Evolutionary conservation across 2,113 vertebrate species (phyloP).

Genomic region (Brienomyrus brachyistius): DNA sequence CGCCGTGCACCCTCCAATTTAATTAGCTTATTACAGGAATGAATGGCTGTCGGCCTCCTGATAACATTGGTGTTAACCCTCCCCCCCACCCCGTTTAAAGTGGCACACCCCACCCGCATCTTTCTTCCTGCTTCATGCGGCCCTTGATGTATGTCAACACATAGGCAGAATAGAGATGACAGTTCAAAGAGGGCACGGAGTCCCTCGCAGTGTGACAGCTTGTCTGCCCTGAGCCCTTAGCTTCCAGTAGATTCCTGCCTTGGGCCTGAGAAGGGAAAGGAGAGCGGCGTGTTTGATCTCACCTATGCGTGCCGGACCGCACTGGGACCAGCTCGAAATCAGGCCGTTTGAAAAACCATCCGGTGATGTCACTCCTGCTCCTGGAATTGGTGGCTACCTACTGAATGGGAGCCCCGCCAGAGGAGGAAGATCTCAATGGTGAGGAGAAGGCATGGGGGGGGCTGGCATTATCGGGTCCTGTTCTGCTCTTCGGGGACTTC

Average conservation of each 20-base stretch:
- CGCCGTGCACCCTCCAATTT: background rate
- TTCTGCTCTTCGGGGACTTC: slow-evolving; percentile 66
- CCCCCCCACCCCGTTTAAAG: background rate
- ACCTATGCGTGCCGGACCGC: background rate
- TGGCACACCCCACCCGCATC: background rate
- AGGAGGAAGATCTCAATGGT: slow-evolving; percentile 26
- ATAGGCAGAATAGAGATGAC: slow-evolving; percentile 23
- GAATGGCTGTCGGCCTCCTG: background rate
- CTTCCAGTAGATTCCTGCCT: background rate
- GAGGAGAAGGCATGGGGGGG: slow-evolving; percentile 84
- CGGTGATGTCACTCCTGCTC: background rate
- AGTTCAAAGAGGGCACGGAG: slow-evolving; percentile 17
- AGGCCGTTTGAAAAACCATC: background rate
- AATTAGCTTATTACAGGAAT: slow-evolving; percentile 19
- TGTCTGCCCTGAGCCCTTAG: background rate
- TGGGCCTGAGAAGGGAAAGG: background rate
- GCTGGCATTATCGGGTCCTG: slow-evolving; percentile 57
- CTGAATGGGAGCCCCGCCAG: slow-evolving; percentile 66
- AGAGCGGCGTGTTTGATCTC: background rate
- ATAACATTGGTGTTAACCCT: background rate
- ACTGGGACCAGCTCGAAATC: background rate
- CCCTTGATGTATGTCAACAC: slow-evolving; percentile 17
- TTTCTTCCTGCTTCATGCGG: background rate
- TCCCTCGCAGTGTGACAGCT: slow-evolving; percentile 7
- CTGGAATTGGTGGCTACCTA: slow-evolving; percentile 26